Evolutionary conservation across 2,113 vertebrate species (phyloP).

Genomic region (Pollimyrus isidori): DNA sequence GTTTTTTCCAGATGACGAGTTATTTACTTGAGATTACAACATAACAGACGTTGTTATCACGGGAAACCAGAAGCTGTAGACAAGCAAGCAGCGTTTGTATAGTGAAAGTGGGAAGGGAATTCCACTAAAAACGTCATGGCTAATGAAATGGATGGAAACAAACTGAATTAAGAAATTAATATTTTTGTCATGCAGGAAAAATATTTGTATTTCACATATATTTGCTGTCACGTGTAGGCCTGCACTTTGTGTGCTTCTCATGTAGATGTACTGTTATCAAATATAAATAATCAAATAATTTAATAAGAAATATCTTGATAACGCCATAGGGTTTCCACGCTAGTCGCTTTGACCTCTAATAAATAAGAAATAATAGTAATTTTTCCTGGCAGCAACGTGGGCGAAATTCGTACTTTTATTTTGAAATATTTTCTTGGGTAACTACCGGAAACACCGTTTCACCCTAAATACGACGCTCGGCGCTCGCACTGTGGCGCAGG

Average conservation of each 20-base stretch:
- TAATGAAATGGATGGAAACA: background rate
- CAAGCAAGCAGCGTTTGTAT: background rate
- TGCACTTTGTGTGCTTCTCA: background rate
- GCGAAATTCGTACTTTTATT: background rate
- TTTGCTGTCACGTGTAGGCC: too few relatives aligned
- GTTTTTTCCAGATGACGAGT: background rate
- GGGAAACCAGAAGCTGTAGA: background rate
- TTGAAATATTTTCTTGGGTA: background rate
- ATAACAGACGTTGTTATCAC: background rate
- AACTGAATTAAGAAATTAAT: background rate
- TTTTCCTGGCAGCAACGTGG: background rate
- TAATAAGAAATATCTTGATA: background rate
- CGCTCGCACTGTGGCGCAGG: background rate
- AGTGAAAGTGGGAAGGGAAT: background rate
- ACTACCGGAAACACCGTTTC: constrained; percentile 31
- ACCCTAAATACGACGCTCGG: background rate
- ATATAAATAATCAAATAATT: background rate
- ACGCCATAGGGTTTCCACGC: background rate
- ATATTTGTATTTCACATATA: background rate
- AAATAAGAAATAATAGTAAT: background rate
- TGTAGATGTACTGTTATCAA: background rate
- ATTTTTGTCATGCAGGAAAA: background rate
- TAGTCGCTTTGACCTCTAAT: background rate
- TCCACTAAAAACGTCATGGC: background rate
- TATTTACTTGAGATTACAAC: background rate